These are phyloP conservation scores for Chaetodon auriga DNA, from an alignment of 2,113 vertebrate genomes.

Conservation along the genomic window DNA sequence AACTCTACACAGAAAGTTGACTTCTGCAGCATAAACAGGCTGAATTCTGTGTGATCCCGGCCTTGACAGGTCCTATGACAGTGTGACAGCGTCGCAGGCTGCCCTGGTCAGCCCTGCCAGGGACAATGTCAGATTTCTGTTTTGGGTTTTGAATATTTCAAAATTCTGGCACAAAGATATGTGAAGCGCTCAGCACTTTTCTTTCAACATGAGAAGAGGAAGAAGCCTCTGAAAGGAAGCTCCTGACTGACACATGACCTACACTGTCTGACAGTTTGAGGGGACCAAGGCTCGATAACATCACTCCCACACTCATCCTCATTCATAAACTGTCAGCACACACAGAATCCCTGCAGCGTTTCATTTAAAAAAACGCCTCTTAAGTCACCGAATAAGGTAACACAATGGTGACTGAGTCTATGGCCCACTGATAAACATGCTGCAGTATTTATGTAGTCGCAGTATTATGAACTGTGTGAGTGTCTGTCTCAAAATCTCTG, in stretches of 20 bases:
- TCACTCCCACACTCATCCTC: background rate
- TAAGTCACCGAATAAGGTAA: no score
- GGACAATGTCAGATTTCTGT: background rate
- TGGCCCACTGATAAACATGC: no score
- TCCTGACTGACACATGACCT: slow-evolving; percentile 16
- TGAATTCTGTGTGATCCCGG: background rate
- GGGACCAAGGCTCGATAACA: background rate
- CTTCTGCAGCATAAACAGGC: background rate
- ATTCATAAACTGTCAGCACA: background rate
- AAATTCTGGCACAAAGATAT: background rate
- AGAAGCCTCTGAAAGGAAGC: background rate
- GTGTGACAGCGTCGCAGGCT: background rate
- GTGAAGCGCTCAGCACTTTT: slow-evolving; percentile 12
- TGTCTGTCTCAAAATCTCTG: no score
- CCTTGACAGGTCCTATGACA: slow-evolving; percentile 4
- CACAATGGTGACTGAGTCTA: no score
- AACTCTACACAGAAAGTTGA: background rate
- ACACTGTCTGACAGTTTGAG: background rate
- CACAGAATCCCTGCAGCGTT: background rate
- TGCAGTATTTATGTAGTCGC: no score
- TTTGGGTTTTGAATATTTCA: background rate
- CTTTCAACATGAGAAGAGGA: background rate
- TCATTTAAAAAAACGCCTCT: no score
- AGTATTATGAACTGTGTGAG: no score
- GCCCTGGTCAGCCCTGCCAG: background rate